Evolutionary conservation across 2,113 vertebrate species (phyloP).

Genomic region (Cricetomys ansorgei): DNA sequence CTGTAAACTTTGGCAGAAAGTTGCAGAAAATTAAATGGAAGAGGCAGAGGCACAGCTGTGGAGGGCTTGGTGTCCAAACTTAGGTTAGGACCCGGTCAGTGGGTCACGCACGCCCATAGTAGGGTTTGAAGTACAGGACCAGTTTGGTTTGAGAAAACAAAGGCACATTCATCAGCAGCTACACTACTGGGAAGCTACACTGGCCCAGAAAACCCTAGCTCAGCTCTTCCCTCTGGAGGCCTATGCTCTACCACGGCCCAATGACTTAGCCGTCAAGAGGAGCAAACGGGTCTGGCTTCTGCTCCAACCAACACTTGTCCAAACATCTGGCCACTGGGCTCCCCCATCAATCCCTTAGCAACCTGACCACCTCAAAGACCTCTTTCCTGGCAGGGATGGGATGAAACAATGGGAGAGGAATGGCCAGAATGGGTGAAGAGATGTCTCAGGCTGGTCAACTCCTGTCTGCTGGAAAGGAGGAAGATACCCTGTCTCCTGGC

Average conservation of each 20-base stretch:
- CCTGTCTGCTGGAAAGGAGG: rapidly evolving
- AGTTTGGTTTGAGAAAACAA: not conserved
- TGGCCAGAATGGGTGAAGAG: not conserved
- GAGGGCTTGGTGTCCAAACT: not conserved
- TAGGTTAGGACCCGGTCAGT: not conserved
- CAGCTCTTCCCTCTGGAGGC: not conserved
- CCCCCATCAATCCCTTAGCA: not conserved
- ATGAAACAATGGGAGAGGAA: rapidly evolving
- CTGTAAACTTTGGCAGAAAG: not conserved
- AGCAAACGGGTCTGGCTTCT: not conserved
- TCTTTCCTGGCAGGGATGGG: not conserved
- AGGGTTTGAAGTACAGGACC: not conserved
- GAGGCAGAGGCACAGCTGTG: not conserved
- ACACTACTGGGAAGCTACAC: not conserved
- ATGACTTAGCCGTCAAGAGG: not conserved
- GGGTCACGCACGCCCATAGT: too few species aligned
- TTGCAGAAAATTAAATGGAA: not conserved
- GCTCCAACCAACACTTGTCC: not conserved
- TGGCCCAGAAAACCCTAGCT: not conserved
- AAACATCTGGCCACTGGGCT: not conserved
- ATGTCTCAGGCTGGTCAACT: not conserved
- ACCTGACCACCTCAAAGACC: too few species aligned
- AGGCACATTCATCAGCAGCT: not conserved
- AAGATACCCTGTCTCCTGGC: not conserved
- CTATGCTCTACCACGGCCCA: not conserved